phyloP scores from a whole-genome alignment of 1,140 invertebrate species.

The Ostrea denselamellosa region DNA sequence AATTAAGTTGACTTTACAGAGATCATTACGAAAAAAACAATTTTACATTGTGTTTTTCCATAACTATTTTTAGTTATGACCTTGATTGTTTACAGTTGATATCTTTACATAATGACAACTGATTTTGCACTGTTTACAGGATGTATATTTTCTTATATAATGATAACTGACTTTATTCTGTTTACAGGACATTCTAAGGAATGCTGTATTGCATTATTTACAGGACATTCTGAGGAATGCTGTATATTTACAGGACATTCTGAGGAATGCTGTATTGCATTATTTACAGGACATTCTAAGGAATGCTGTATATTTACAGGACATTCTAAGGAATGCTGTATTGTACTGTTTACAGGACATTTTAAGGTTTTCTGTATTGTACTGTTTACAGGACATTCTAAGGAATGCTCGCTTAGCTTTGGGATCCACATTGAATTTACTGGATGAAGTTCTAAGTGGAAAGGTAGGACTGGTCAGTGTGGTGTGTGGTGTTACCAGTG shows the following conservation, averaged over 20 bases:
- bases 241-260: too few species aligned
- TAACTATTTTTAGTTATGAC: too few species aligned
- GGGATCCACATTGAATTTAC: slow-evolving; percentile 89
- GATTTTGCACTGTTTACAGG: slow-evolving; percentile 80
- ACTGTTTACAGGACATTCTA: slow-evolving; percentile 86
- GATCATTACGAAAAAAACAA: too few species aligned
- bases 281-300: slow-evolving; percentile 87
- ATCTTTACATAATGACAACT: too few species aligned
- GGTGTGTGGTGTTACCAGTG: too few species aligned
- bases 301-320: slow-evolving; percentile 84
- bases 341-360: slow-evolving; percentile 85
- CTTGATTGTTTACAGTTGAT: too few species aligned
- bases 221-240: slow-evolving; percentile 89
- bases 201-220: slow-evolving; percentile 64
- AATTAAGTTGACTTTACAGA: too few species aligned
- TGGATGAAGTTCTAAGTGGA: slow-evolving; percentile 85
- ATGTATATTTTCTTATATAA: slow-evolving; percentile 81
- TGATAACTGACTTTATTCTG: too few species aligned
- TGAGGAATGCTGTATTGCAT: neutral
- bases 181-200: too few species aligned
- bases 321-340: slow-evolving; percentile 87
- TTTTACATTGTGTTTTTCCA: too few species aligned
- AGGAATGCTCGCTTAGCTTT: slow-evolving; percentile 87
- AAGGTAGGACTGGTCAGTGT: slow-evolving; percentile 77
- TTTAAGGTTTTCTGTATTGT: slow-evolving; percentile 79